Percentiles rank a stretch among this genome's conserved stretches.
These are phyloP conservation scores for Thalassophryne amazonica DNA, from an alignment of 2,797 vertebrate genomes.

Conservation along the genomic window DNA sequence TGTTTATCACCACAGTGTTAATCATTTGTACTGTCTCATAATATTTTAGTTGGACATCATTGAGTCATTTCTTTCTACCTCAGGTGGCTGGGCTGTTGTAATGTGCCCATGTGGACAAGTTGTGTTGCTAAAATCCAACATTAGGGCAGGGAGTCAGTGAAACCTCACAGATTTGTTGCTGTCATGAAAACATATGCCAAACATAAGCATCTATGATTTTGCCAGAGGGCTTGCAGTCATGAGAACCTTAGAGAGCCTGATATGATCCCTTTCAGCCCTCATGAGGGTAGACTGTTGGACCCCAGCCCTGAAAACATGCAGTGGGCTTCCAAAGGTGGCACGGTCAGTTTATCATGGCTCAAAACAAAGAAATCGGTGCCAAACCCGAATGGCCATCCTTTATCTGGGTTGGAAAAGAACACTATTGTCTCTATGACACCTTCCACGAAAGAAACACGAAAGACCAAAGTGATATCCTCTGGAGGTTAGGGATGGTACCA, in stretches of 20 bases:
- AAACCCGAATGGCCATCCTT: neutral
- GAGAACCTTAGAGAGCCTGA: neutral
- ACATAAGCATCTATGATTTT: slow-evolving; percentile 24
- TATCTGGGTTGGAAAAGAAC: slow-evolving; percentile 9
- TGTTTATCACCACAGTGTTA: too few relatives aligned
- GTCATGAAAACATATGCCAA: slow-evolving; percentile 28
- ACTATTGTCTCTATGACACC: slow-evolving; percentile 5
- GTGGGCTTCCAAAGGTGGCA: slow-evolving; percentile 1
- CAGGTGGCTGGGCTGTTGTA: slow-evolving; percentile 25
- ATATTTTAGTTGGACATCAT: too few relatives aligned
- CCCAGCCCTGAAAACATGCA: slow-evolving; percentile 5
- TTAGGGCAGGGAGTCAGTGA: slow-evolving; percentile 17
- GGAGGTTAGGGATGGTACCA: slow-evolving; percentile 6
- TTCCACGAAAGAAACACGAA: slow-evolving; percentile 7
- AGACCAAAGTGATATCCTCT: slow-evolving; percentile 1
- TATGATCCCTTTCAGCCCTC: neutral
- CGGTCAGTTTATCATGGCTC: slow-evolving; percentile 2
- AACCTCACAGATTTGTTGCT: slow-evolving; percentile 13
- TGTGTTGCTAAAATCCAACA: slow-evolving; percentile 23
- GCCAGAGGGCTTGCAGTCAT: slow-evolving; percentile 13
- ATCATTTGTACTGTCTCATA: too few relatives aligned
- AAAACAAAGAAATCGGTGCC: neutral
- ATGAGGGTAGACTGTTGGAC: slow-evolving; percentile 10
- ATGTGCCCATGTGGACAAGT: slow-evolving; percentile 19
- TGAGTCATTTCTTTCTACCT: neutral